Base-by-base conservation (phyloP, 2,888 invertebrate species). In the Aplocera efformata region DNA sequence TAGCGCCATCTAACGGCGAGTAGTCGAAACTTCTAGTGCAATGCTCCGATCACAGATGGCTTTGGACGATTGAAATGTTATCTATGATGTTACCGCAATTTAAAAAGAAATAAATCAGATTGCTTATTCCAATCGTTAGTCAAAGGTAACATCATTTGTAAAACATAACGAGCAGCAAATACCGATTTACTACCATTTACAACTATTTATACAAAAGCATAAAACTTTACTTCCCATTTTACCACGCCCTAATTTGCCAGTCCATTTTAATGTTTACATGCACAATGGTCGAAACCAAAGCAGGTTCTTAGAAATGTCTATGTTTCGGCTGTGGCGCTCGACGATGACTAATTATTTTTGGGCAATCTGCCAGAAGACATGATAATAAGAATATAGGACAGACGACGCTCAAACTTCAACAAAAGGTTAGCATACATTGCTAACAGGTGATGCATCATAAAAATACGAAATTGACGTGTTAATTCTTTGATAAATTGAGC, bases 341-440 rank as follows among this genome's bases (percentile, higher is more conserved):
- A 67, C 61, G 76, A 73, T 81, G 81, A 82, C 80, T 82, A 83
- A 84, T 80, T 79, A 83, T 78, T 78, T 81, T 77, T 68, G 71
- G 84, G 84, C 81, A 69, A 25, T 48, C 42, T 72, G 82, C 84
- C 84, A 83, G 68, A 44, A 51, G 69, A 66, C 75, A 72, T 65
- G 13, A 17, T 17, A 17, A 17, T 17, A 17, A 30, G 42, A 46
- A 54, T 54, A 51, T 52, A 54, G 54, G 54, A 43, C 54, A 43
- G 31, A 25, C 38, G 40, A 21, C 28, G 24, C 28, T 35, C 40
- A 32, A 61, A 61, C 60, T 60, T 56, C 63, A 63, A 54, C 53
- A 58, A 72, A 72, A 71, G 69, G 67, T 72, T 70, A 71, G 47
- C 57, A 42, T 51, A 58, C 61, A 65, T 60, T 52, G 42, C 42